Base-by-base conservation (phyloP, 2,113 vertebrate species). In the Odontophorus gujanensis region DNA sequence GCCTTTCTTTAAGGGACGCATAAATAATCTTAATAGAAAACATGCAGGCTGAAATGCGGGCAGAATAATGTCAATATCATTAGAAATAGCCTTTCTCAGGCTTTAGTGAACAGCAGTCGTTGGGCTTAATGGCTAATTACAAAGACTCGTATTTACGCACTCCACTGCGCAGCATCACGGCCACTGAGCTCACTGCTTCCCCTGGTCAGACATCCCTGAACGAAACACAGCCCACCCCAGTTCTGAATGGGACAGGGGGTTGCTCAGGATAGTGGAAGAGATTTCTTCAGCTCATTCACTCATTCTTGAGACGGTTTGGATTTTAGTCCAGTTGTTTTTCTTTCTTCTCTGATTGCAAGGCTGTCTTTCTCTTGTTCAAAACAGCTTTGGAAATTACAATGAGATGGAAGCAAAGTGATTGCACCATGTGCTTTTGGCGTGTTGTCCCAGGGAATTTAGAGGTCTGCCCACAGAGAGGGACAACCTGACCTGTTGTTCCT, bases 221-320 rank as follows among this genome's bases (percentile, higher is more conserved):
- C 0, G 2, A 32, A 25, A 21, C n/a, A 43, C 24, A 22, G 43
- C 7, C 9, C 45, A 2, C 30, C 55, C 34, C n/a, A 24, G 11
- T 65, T 2, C 63, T 0, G 1, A 69, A 8, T 0, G 2, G n/a
- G 2, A 34, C 2, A 10, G 14, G 43, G 14, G 43, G 43, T 16
- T 43, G 43, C 14, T 43, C 43, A 43, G 43, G 43, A 15, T 43
- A 15, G 43, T 43, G 43, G 43, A 43, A 47, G 17, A 47, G 47
- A 18, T 47, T 18, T 18, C 47, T 47, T 47, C 16, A 43, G 43
- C 43, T 15, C 13, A 14, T 19, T 81, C 30, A 18, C 19, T 18
- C 45, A 40, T 51, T 72, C 32, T 50, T 19, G 45, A 66, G 59
- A 42, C 53, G 18, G 30, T 40, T 25, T 62, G 34, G 36, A 13